Evolutionary conservation across 2,113 vertebrate species (phyloP).

Genomic region (Rhodinocichla rosea): DNA sequence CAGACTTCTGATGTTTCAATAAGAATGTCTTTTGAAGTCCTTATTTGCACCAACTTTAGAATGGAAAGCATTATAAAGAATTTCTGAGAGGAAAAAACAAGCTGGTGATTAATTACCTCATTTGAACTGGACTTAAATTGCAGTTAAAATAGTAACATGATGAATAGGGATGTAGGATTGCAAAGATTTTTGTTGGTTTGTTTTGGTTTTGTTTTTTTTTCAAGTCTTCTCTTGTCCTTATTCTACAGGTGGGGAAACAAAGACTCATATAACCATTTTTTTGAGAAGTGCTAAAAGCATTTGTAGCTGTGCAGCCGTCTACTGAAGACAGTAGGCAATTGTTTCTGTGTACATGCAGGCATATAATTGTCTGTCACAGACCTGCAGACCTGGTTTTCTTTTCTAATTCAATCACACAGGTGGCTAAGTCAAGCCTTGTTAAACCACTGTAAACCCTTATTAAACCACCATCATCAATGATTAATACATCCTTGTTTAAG

Average conservation of each 20-base stretch:
- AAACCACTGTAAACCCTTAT: background rate
- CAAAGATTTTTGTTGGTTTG: accelerated
- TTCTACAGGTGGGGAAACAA: background rate
- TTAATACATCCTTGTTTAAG: background rate
- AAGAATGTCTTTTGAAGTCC: background rate
- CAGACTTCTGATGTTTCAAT: background rate
- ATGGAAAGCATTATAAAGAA: background rate
- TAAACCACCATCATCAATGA: background rate
- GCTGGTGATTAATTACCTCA: background rate
- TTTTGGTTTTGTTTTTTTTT: background rate
- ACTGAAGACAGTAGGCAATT: background rate
- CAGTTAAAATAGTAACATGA: background rate
- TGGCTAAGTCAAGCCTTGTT: background rate
- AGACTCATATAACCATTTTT: background rate
- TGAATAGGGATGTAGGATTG: background rate
- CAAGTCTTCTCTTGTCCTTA: background rate
- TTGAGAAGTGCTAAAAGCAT: background rate
- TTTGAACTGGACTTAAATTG: background rate
- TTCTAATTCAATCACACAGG: background rate
- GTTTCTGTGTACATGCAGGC: background rate
- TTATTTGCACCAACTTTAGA: background rate
- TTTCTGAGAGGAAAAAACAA: background rate
- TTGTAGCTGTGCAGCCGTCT: background rate
- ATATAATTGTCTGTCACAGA: background rate
- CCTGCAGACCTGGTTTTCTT: background rate